Conservation (phyloP, 2,113 vertebrate genomes). For the Boulengerochromis microlepis region DNA sequence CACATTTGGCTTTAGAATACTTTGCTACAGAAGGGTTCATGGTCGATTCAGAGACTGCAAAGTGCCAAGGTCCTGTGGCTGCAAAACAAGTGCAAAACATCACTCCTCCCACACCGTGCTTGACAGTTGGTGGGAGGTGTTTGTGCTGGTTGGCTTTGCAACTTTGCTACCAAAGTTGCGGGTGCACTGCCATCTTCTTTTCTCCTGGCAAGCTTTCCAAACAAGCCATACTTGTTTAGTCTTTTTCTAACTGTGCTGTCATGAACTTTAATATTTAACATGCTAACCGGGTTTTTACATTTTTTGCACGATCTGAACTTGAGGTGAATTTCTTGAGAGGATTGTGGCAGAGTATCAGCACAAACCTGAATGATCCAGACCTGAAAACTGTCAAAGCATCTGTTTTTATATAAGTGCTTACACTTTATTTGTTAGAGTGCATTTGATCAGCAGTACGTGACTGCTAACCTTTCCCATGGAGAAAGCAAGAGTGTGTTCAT, state of each 20-base stretch:
- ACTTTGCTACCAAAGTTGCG: not conserved
- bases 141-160: not conserved
- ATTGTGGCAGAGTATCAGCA: not conserved
- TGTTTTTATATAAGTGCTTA: not conserved
- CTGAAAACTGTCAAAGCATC: not conserved
- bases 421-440: rapidly evolving
- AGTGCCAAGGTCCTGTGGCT: not conserved
- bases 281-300: rapidly evolving
- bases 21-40: rapidly evolving
- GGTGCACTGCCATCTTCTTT: rapidly evolving
- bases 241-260: not conserved
- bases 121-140: not conserved
- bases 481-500: rapidly evolving
- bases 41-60: not conserved
- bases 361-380: not conserved
- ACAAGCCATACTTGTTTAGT: not conserved
- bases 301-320: not conserved
- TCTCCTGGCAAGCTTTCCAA: not conserved
- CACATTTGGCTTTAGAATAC: not conserved
- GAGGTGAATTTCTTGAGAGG: not conserved
- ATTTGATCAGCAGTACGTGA: not conserved
- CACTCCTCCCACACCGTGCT: not conserved
- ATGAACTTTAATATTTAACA: not conserved
- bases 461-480: not conserved
- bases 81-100: not conserved